These are phyloP conservation scores for Clytia hemisphaerica DNA, from an alignment of 30 jellyfish, hydroid and myxozoan genomes.

Conservation along the genomic window DNA sequence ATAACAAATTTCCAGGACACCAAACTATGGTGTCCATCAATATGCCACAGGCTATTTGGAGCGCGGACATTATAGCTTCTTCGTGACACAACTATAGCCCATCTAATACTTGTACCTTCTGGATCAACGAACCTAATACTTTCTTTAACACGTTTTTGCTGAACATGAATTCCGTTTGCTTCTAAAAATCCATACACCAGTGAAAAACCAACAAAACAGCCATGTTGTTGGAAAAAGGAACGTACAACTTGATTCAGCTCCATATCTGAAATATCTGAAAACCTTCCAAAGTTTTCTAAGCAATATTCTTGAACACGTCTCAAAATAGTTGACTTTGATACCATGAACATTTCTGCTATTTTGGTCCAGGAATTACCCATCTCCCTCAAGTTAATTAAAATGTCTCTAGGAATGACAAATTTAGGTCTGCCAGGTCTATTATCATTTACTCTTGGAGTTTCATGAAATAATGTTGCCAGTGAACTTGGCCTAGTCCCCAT, in stretches of 20 bases:
- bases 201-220: conserved; percentile 25
- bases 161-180: conserved; percentile 5
- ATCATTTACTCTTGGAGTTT: too few relatives aligned
- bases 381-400: conserved; percentile 6
- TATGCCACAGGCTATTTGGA: conserved; percentile 29
- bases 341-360: conserved; percentile 22
- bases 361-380: conserved; percentile 25
- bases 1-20: conserved; percentile 24
- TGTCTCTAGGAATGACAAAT: conserved; percentile 2
- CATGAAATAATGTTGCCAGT: too few relatives aligned
- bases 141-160: too few relatives aligned
- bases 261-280: conserved; percentile 28
- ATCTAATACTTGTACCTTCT: conserved; percentile 5
- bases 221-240: conserved; percentile 4
- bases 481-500: too few relatives aligned
- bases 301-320: conserved; percentile 24
- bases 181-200: conserved; percentile 17
- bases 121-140: conserved; percentile 25
- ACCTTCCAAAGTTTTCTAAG: not conserved
- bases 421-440: conserved; percentile 30
- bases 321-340: conserved; percentile 23
- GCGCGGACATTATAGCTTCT: conserved; percentile 27
- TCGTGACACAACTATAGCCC: conserved; percentile 11
- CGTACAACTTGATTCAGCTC: conserved; percentile 13
- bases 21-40: conserved; percentile 33